Conservation (phyloP, 2,888 invertebrate species). For the Nudaria mundana region DNA sequence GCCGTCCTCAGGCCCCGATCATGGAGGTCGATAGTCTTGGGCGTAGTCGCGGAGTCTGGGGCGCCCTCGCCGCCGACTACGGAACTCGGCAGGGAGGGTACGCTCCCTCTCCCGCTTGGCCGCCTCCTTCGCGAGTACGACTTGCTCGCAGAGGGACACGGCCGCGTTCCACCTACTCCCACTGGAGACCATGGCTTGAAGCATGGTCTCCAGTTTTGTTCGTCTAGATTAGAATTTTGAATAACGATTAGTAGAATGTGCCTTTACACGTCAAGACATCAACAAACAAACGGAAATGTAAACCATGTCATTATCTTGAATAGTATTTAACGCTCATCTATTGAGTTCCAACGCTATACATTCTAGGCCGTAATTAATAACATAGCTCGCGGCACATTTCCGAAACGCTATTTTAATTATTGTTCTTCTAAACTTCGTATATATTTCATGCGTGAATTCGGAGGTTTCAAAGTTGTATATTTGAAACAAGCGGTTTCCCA, state of each 20-base stretch:
- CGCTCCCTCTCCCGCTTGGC: too few species aligned
- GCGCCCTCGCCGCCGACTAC: too few species aligned
- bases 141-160: too few species aligned
- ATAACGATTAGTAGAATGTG: background rate
- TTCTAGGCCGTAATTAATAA: constrained; percentile 43
- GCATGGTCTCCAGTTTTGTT: too few species aligned
- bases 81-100: too few species aligned
- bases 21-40: too few species aligned
- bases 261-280: background rate
- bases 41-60: too few species aligned
- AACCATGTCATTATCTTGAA: constrained; percentile 2
- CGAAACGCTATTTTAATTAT: constrained; percentile 45
- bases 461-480: constrained; percentile 5
- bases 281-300: constrained; percentile 3
- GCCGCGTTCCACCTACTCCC: too few species aligned
- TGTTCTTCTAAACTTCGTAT: constrained; percentile 24
- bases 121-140: too few species aligned
- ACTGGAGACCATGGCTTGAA: too few species aligned
- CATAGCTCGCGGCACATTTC: constrained; percentile 31
- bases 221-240: too few species aligned
- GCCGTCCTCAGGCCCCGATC: too few species aligned
- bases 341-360: constrained; percentile 26
- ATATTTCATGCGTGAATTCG: constrained; percentile 18
- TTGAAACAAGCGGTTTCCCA: constrained; percentile 2
- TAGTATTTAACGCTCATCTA: constrained; percentile 29